Percentiles rank a stretch among this genome's conserved stretches.
Evolutionary conservation across 2,888 invertebrate species (phyloP).

Genomic region (Lobophora halterata): DNA sequence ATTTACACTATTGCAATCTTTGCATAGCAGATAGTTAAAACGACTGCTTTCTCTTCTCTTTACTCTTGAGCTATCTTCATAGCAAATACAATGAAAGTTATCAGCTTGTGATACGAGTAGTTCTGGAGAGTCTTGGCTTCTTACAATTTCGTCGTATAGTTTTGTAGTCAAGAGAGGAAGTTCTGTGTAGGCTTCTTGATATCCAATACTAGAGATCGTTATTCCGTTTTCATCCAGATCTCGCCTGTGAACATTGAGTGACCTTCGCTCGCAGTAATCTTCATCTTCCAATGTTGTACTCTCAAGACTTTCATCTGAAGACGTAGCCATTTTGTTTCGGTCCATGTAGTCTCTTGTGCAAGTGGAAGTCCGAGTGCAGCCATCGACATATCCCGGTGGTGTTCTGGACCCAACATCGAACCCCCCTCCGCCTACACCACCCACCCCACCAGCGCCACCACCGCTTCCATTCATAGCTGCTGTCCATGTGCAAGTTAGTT

Average conservation of each 20-base stretch:
- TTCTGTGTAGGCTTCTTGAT: constrained; percentile 17
- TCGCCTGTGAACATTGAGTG: constrained; percentile 51
- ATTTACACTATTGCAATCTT: constrained; percentile 2
- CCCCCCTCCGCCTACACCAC: constrained; percentile 29
- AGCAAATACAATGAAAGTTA: constrained; percentile 32
- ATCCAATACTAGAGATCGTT: constrained; percentile 7
- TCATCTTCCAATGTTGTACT: constrained; percentile 42
- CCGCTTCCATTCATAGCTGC: constrained; percentile 45
- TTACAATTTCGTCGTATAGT: constrained; percentile 8
- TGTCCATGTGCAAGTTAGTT: constrained; percentile 72
- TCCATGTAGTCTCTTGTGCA: constrained; percentile 66
- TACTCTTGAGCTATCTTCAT: constrained; percentile 31
- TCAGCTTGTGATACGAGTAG: constrained; percentile 4
- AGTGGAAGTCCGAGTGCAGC: constrained; percentile 69
- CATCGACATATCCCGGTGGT: constrained; percentile 67
- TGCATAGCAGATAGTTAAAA: constrained; percentile 6
- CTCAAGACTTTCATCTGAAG: constrained; percentile 23
- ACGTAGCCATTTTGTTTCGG: constrained; percentile 54
- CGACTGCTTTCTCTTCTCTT: constrained; percentile 35
- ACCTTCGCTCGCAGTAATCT: constrained; percentile 68
- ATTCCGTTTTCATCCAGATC: constrained; percentile 35
- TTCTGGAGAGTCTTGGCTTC: neutral
- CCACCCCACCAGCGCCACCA: constrained; percentile 27
- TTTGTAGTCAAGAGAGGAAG: constrained; percentile 7
- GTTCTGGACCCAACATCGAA: constrained; percentile 51